Evolutionary conservation across 1,140 invertebrate species (phyloP).

Genomic region (Brachionus rubens): DNA sequence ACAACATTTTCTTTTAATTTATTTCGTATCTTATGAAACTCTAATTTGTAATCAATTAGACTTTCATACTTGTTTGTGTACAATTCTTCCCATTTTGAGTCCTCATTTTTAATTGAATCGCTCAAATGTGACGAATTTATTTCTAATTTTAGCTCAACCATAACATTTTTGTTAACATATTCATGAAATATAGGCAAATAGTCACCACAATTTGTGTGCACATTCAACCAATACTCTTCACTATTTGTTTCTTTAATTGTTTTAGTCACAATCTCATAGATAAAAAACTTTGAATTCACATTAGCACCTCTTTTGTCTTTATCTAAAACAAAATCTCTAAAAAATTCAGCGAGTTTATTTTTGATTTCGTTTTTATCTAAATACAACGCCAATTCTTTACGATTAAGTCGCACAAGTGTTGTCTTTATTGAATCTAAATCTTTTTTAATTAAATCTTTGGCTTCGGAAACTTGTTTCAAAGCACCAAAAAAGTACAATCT

Average conservation of each 20-base stretch:
- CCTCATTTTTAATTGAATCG: conserved; percentile 12
- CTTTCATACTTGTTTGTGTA: neutral
- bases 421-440: conserved; percentile 2
- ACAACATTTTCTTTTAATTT: neutral
- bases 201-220: neutral
- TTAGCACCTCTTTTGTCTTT: neutral
- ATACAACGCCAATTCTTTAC: conserved; percentile 2
- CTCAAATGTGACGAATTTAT: neutral
- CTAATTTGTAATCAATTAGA: conserved; percentile 12
- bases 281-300: conserved; percentile 1
- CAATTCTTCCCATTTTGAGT: neutral
- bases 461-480: conserved; percentile 13
- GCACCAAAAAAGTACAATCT: conserved; percentile 10
- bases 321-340: neutral
- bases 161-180: conserved; percentile 34
- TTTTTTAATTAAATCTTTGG: conserved; percentile 10
- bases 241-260: neutral
- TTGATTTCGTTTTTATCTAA: neutral
- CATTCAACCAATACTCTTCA: neutral
- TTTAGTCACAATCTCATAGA: neutral
- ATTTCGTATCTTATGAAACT: conserved; percentile 17
- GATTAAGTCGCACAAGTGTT: neutral
- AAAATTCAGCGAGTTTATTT: neutral
- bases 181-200: neutral
- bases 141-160: neutral